Percentiles rank a stretch among this genome's conserved stretches.
Conservation (phyloP, 2,113 vertebrate genomes). For the Oceanodroma tethys region DNA sequence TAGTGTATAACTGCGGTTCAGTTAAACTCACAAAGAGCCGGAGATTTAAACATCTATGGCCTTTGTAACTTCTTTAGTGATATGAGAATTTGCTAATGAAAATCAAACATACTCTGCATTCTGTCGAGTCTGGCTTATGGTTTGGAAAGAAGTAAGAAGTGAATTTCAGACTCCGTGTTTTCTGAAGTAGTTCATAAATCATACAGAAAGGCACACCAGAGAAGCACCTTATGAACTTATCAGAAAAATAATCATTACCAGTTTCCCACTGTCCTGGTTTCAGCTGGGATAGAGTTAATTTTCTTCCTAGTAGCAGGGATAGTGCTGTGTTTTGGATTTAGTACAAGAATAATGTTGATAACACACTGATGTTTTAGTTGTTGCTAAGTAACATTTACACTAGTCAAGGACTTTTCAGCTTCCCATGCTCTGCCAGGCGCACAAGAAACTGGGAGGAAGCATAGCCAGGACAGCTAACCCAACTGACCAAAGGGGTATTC, state of each 20-base stretch:
- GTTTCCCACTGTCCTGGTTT: neutral
- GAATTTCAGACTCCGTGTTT: neutral
- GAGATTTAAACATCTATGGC: neutral
- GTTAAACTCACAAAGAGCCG: neutral
- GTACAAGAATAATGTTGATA: too few species aligned
- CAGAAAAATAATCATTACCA: neutral
- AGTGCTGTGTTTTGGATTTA: too few species aligned
- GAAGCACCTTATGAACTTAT: neutral
- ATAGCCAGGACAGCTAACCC: too few species aligned
- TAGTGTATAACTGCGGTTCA: neutral
- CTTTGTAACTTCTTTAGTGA: constrained; percentile 10
- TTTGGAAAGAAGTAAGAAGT: neutral
- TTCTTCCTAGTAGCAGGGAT: too few species aligned
- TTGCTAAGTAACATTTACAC: too few species aligned
- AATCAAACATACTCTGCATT: neutral
- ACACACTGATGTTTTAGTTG: too few species aligned
- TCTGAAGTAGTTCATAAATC: neutral
- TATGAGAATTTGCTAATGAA: neutral
- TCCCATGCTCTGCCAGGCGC: too few species aligned
- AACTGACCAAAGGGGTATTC: too few species aligned
- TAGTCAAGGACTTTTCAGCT: too few species aligned
- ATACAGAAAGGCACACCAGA: neutral
- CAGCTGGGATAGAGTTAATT: too few species aligned
- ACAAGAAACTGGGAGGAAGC: too few species aligned
- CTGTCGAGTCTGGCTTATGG: neutral